Evolutionary conservation across 2,797 vertebrate species (phyloP).

Genomic region (Onychomys torridus): DNA sequence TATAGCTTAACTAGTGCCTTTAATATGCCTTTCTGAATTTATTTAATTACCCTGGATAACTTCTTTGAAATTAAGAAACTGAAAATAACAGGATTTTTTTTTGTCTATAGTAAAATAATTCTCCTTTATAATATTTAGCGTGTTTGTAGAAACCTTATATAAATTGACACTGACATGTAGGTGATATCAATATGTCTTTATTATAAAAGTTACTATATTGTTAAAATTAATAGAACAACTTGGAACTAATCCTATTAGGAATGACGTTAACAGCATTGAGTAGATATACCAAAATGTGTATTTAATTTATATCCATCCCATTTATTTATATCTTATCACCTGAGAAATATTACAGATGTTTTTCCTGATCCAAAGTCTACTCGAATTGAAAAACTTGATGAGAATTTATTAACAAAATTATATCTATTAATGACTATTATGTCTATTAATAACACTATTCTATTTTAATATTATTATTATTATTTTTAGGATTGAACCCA

Average conservation of each 20-base stretch:
- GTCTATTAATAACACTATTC: not conserved
- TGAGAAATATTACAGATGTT: not conserved
- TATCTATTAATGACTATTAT: accelerated
- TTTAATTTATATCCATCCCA: not conserved
- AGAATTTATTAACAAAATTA: not conserved
- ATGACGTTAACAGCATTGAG: not conserved
- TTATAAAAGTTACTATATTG: not conserved
- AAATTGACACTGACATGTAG: not conserved
- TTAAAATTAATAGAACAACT: not conserved
- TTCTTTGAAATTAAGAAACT: slow-evolving; percentile 17
- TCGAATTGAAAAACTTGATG: not conserved
- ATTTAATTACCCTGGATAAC: slow-evolving; percentile 24
- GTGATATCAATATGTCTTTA: not conserved
- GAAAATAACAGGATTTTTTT: not conserved
- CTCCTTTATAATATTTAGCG: not conserved
- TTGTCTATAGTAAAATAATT: not conserved
- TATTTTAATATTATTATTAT: not conserved
- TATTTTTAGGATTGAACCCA: too few species aligned
- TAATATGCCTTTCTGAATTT: slow-evolving; percentile 18
- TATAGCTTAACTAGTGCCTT: not conserved
- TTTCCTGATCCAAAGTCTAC: not conserved
- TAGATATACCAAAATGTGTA: not conserved
- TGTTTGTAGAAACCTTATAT: not conserved
- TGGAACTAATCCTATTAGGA: not conserved
- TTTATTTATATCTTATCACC: not conserved